Evolutionary conservation across 2,888 invertebrate genomes (phyloP).

Genomic region (Melolontha melolontha): DNA sequence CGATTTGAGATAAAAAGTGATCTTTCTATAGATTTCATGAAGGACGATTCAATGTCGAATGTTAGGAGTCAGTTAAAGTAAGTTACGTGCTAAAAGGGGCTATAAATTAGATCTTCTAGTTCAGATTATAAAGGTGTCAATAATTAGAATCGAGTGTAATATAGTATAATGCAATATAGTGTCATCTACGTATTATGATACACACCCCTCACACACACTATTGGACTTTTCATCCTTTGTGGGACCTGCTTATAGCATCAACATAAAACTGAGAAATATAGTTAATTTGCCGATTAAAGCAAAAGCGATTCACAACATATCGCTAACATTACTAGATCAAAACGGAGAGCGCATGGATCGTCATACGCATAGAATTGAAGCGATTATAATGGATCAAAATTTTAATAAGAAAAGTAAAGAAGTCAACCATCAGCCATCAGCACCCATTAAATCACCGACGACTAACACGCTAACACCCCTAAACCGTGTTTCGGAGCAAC

Average conservation of each 20-base stretch:
- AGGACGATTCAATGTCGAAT: too few species aligned
- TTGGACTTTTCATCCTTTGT: constrained; percentile 48
- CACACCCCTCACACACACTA: too few species aligned
- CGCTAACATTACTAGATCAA: too few species aligned
- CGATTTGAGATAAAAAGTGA: too few species aligned
- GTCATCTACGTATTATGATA: constrained; percentile 26
- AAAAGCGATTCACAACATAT: too few species aligned
- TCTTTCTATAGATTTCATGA: too few species aligned
- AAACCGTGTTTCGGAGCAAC: background rate
- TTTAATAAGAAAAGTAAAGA: background rate
- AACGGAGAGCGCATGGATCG: too few species aligned
- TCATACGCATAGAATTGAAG: too few species aligned
- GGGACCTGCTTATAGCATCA: constrained; percentile 58
- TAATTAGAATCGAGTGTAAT: constrained; percentile 9
- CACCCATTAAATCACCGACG: background rate
- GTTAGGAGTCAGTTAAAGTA: constrained; percentile 1
- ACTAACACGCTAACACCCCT: too few species aligned
- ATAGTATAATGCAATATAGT: constrained; percentile 32
- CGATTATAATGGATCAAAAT: background rate
- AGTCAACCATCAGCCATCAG: too few species aligned
- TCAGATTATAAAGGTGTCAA: constrained; percentile 14
- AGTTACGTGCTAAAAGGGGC: background rate
- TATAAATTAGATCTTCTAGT: constrained; percentile 16
- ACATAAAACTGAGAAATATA: constrained; percentile 57
- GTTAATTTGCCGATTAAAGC: constrained; percentile 58